Base-by-base conservation (phyloP, 2,113 vertebrate species). In the Dolichallabes microphthalmus region DNA sequence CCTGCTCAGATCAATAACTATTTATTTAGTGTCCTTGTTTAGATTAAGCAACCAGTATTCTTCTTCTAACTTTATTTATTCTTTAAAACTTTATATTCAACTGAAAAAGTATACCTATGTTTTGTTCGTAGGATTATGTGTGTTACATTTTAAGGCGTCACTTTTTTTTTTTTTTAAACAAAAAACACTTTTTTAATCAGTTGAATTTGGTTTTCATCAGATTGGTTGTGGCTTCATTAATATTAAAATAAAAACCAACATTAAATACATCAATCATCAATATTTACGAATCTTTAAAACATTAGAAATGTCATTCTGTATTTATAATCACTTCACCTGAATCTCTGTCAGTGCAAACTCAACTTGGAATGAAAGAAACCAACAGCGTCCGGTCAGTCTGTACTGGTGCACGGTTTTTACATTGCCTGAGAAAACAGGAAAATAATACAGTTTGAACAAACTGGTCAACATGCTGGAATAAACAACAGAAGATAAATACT, bases 261-360 rank as follows among this genome's bases (percentile, higher is more conserved):
- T 22, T 71, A 71, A 68, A 71, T 39, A 71, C 9, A 39, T 22
- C 8, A 20, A 39, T 71, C 20, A 71, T 39, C 68, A 39, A 22
- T 7, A 39, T 71, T 8, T 71, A 22, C 22, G 20, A 71, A 39
- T 8, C 32, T 45, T 71, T 45, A 17, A 11, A 35, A 32, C 19
- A 25, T 73, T 12, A 45, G 10, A 45, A 45, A 73, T 45, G 20
- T 50, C 17, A 50, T 25, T 74, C 22, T 8, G 39, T 32, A 4
- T 74, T 3, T 25, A 82, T 25, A 30, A 64, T 15, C 27, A 1
- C 52, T n/a, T 95, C 94, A 98, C 97, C 95, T 93, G 92, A 61
- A 89, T 88, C 90, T 97, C 94, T 63, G 95, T 92, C 64, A 97
- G 87, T 74, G 95, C 91, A 90, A 99, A 98, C 91, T 98, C 96